These are phyloP conservation scores for Taenioides sp. DNA, from an alignment of 2,797 vertebrate genomes.

Conservation along the genomic window DNA sequence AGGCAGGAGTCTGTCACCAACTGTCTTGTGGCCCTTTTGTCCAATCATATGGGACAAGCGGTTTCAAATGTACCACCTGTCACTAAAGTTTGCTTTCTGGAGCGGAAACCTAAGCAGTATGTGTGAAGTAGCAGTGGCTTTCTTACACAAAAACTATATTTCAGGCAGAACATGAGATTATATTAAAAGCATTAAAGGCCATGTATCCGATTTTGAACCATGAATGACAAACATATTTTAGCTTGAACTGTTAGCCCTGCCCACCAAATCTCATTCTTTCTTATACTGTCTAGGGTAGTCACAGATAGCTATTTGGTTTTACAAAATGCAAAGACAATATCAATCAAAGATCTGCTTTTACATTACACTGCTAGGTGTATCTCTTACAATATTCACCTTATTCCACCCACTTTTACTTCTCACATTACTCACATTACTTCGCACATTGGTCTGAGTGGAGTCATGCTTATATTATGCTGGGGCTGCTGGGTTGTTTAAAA, in stretches of 20 bases:
- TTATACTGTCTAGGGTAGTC: not conserved
- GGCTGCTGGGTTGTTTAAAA: constrained; percentile 35
- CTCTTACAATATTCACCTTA: no score
- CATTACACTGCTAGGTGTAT: no score
- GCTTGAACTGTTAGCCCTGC: not conserved
- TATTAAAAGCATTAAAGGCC: not conserved
- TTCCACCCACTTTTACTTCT: no score
- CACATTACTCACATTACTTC: no score
- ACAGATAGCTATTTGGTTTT: not conserved
- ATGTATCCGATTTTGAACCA: no score
- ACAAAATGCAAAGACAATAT: no score
- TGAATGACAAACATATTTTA: not conserved
- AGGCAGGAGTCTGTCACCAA: constrained; percentile 45
- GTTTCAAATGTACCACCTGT: constrained; percentile 48
- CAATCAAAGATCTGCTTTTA: no score
- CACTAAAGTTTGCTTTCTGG: constrained; percentile 56
- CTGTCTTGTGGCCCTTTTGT: constrained; percentile 52
- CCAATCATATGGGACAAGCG: constrained; percentile 47
- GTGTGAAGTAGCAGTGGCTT: constrained; percentile 17
- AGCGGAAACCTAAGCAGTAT: constrained; percentile 32
- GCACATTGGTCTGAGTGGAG: constrained; percentile 28
- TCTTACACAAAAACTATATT: not conserved
- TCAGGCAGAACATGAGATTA: not conserved
- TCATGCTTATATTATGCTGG: constrained; percentile 49
- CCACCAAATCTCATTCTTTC: not conserved